Evolutionary conservation across 2,113 vertebrate species (phyloP), one percentile per base, ranked within the genome.

Genomic region (Nematolebias whitei): DNA sequence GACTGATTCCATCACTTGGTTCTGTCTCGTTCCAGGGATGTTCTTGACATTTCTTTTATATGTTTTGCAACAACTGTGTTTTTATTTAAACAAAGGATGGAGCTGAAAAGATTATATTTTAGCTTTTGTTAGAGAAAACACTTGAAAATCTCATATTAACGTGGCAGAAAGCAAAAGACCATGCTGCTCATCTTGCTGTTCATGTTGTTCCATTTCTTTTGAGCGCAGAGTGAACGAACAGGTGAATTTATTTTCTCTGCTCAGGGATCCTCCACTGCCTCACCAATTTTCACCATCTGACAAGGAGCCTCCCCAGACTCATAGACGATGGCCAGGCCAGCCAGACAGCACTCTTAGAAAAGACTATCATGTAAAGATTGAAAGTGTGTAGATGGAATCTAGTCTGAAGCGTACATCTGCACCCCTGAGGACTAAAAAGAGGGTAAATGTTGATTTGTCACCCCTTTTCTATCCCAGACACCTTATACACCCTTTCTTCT

Each of bases 171-270:
- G 32, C 32, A 35, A 9, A 8, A 35, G 32, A 35, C 9, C 32
- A 35, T 4, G 5, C 2, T n/a, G 41, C 8, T 68, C 23, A 52
- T 48, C 18, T 50, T 12, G 24, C 19, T 22, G 47, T 22, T 80
- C n/a, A 48, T 18, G 51, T n/a, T 48, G 22, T 49, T 55, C n/a
- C 10, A 49, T 60, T 54, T 43, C 13, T 57, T 52, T 56, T 18
- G 11, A 41, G 32, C 49, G n/a, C 39, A 53, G 9, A 22, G 22
- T 63, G 22, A 43, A 52, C 14, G 23, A 3, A 4, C n/a, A 40
- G 10, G 49, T 50, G 23, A 16, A 50, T 56, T 35, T 26, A 38
- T 19, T 40, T 22, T 50, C 20, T 14, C 5, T 20, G 22, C 48
- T 49, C 51, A 24, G 48, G 18, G 39, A 61, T 32, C 32, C 43